A percentile compares a stretch with the other conserved stretches of the same genome.
Evolutionary conservation across 2,888 invertebrate species (phyloP).

Genomic region (Stegophylla sp.): DNA sequence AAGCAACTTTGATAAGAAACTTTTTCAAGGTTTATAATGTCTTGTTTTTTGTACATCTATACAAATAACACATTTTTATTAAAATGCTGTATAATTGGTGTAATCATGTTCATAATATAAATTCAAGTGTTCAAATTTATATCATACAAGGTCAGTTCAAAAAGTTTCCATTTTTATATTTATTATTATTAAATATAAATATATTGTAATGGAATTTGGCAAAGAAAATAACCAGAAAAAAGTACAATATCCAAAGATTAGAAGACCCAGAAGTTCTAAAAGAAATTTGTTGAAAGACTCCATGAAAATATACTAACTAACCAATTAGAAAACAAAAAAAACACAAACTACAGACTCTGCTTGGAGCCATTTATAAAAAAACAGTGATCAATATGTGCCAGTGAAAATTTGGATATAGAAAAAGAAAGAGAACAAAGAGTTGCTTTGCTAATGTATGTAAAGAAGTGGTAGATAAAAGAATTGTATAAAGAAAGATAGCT

Average conservation of each 20-base stretch:
- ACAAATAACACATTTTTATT: background rate
- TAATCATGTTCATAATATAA: too few relatives aligned
- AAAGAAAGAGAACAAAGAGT: constrained; percentile 20
- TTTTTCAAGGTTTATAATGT: background rate
- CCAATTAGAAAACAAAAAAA: constrained; percentile 26
- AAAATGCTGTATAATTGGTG: too few relatives aligned
- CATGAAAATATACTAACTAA: constrained; percentile 20
- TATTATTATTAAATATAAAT: too few relatives aligned
- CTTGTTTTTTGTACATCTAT: background rate
- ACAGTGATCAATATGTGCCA: constrained; percentile 10
- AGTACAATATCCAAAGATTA: constrained; percentile 29
- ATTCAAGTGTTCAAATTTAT: too few relatives aligned
- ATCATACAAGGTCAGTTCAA: too few relatives aligned
- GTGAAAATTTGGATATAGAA: constrained; percentile 4
- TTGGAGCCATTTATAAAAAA: constrained; percentile 26
- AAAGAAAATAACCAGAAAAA: constrained; percentile 17
- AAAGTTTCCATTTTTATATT: too few relatives aligned
- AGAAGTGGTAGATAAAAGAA: constrained; percentile 49
- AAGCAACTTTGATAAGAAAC: background rate
- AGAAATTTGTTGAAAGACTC: constrained; percentile 35
- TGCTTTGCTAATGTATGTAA: constrained; percentile 31
- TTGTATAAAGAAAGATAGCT: constrained; percentile 15
- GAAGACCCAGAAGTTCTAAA: constrained; percentile 23
- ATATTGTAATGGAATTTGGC: constrained; percentile 43
- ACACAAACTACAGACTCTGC: constrained; percentile 8